These are phyloP conservation scores for Formica exsecta DNA, from an alignment of 1,140 invertebrate genomes.

Conservation along the genomic window DNA sequence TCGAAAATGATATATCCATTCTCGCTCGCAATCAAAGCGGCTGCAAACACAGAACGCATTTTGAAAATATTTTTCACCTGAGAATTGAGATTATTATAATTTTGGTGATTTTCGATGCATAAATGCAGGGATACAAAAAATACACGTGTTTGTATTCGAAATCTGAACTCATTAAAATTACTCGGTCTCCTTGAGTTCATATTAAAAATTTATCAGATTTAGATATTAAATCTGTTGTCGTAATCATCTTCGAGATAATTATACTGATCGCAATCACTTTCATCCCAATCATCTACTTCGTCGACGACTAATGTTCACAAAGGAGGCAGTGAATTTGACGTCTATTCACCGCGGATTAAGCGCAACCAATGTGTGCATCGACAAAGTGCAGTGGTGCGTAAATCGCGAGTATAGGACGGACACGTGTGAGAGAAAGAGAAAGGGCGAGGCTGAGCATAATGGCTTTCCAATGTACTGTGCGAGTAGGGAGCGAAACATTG, in stretches of 20 bases:
- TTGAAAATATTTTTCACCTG: neutral
- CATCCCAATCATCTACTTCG: neutral
- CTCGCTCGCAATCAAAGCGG: neutral
- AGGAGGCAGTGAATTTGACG: slow-evolving; percentile 69
- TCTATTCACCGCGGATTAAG: slow-evolving; percentile 59
- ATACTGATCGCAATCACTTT: neutral
- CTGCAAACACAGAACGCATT: neutral
- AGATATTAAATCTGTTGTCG: neutral
- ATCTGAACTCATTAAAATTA: neutral
- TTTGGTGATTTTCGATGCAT: neutral
- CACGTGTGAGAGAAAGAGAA: slow-evolving; percentile 46
- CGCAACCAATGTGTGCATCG: slow-evolving; percentile 16
- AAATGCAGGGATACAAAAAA: neutral
- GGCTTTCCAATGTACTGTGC: slow-evolving; percentile 82
- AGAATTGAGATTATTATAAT: neutral
- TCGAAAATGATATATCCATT: neutral
- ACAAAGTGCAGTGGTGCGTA: slow-evolving; percentile 47
- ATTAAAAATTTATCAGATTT: neutral
- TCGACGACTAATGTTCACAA: slow-evolving; percentile 13
- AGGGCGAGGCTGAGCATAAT: slow-evolving; percentile 77
- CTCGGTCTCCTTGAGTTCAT: neutral
- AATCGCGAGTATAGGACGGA: slow-evolving; percentile 58
- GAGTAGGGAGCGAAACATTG: slow-evolving; percentile 55
- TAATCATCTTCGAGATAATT: neutral
- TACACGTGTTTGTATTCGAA: neutral